Evolutionary conservation across 2,797 vertebrate genomes (phyloP), one percentile per base, ranked within the genome.

Genomic region (Catamblyrhynchus diadema): DNA sequence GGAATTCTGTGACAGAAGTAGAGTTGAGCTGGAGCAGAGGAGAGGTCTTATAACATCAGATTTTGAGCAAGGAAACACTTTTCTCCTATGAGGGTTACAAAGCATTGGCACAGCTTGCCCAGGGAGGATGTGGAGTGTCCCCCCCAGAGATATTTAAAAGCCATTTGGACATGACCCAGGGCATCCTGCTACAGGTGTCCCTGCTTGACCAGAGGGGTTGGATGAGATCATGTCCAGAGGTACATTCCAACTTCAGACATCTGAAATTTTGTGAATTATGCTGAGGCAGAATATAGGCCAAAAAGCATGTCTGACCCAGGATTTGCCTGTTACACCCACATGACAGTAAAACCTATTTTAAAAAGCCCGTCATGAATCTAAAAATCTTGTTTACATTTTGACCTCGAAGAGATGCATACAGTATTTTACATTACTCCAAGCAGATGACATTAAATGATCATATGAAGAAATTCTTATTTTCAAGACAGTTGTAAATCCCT

Each of bases 391-490:
- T 81, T 73, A 93, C 39, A 81, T 86, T 56, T 92, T 95, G 35
- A 62, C 59, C 91, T 48, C 77, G 79, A 88, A 90, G 56, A 93
- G 22, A 71, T 21, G 27, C 37, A 75, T 27, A 42, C 4, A 14
- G 4, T 85, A 87, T 61, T 96, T 88, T 47, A 47, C 47, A 94
- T 69, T 59, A 82, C 23, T 47, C 41, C 33, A 94, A 53, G 51
- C 85, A 81, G 78, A 79, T 33, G 21, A 93, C 96, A 96, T 92
- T 77, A 96, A 96, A 96, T 53, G 16, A 96, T 85, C 71, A 77
- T n/a, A 88, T 51, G 62, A 91, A 96, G 87, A 97, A 96, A 97
- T 86, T 92, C 6, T 88, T 90, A 61, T 94, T 93, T 93, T 88
- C 71, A 95, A 72, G 15, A 54, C 59, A 94, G 74, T 23, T 95